Evolutionary conservation across 2,797 vertebrate species (phyloP).

Genomic region (Pseudomugil gertrudae): DNA sequence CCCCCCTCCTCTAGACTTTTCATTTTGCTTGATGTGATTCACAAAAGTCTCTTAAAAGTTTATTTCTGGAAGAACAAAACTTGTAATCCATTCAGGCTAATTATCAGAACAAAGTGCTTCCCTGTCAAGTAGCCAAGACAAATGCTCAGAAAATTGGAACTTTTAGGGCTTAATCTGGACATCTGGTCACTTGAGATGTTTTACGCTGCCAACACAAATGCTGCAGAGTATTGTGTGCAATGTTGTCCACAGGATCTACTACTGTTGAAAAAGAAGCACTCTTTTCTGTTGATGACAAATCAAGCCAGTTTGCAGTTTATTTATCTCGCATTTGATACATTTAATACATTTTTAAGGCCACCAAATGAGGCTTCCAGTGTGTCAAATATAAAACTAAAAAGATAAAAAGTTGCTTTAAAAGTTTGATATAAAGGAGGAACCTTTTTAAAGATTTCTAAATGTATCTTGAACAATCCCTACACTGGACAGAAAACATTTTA

Average conservation of each 20-base stretch:
- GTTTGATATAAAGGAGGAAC: background rate
- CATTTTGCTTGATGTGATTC: constrained; percentile 17
- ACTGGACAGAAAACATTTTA: too few species aligned
- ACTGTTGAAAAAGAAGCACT: background rate
- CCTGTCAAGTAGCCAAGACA: constrained; percentile 58
- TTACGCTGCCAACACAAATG: constrained; percentile 41
- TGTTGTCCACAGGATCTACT: constrained; percentile 10
- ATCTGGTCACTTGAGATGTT: constrained; percentile 58
- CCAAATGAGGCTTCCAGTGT: background rate
- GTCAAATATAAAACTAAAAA: background rate
- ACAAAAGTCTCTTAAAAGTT: constrained; percentile 27
- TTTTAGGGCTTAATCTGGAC: constrained; percentile 53
- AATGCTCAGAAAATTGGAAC: constrained; percentile 55
- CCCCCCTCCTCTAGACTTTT: background rate
- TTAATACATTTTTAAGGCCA: background rate
- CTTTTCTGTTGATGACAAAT: background rate
- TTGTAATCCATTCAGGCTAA: constrained; percentile 32
- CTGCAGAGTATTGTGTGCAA: constrained; percentile 22
- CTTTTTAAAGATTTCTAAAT: background rate
- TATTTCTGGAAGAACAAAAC: constrained; percentile 38
- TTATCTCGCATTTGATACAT: background rate
- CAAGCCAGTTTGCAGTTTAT: background rate
- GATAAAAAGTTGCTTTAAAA: background rate
- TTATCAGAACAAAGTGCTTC: constrained; percentile 57
- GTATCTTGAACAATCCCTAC: too few species aligned